These are phyloP conservation scores for Halocynthia aurantium DNA, from an alignment of 23 tunicate species.

Conservation along the genomic window DNA sequence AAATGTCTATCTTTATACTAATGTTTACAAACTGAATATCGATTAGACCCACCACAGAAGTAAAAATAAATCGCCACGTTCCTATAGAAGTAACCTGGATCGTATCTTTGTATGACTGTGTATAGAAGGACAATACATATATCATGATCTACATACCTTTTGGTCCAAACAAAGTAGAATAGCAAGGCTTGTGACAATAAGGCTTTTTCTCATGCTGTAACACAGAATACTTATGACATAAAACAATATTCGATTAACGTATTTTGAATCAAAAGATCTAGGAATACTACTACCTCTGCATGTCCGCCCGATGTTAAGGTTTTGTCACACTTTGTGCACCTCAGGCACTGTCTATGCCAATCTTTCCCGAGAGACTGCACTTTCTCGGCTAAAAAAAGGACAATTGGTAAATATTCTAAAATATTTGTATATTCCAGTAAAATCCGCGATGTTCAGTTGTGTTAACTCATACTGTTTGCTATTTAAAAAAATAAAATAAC, in stretches of 20 bases:
- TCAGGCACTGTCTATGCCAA: conserved; percentile 68
- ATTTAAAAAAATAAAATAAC: too few relatives aligned
- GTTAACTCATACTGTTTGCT: too few relatives aligned
- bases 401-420: too few relatives aligned
- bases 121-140: not conserved
- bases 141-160: conserved; percentile 37
- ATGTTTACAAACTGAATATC: too few relatives aligned
- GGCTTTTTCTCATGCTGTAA: conserved; percentile 89
- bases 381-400: conserved; percentile 47
- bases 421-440: too few relatives aligned
- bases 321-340: conserved; percentile 65
- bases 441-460: too few relatives aligned
- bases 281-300: conserved; percentile 83
- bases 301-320: conserved; percentile 54
- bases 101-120: not conserved
- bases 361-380: conserved; percentile 39
- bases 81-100: not conserved
- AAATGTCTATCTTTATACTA: too few relatives aligned
- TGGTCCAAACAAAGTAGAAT: conserved; percentile 85
- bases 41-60: too few relatives aligned
- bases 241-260: too few relatives aligned
- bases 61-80: not conserved
- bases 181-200: conserved; percentile 90
- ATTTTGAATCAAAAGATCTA: too few relatives aligned
- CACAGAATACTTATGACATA: not conserved